phyloP scores from a whole-genome alignment of 2,888 invertebrate species.

The Sminthurides aquaticus region DNA sequence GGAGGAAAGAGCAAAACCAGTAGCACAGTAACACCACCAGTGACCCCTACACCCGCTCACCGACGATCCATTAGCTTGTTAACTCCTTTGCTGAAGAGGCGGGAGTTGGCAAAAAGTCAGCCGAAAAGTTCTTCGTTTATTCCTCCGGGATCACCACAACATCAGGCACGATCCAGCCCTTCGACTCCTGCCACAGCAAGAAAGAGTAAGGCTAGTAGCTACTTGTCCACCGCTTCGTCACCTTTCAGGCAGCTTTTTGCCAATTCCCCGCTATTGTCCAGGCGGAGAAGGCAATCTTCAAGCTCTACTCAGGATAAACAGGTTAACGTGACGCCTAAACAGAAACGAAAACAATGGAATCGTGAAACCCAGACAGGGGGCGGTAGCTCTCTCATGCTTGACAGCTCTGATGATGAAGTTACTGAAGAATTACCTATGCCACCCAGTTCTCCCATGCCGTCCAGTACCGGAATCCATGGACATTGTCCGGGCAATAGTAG shows the following conservation, averaged over 20 bases:
- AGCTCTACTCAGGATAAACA: background rate
- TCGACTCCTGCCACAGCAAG: conserved; percentile 61
- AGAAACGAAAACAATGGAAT: background rate
- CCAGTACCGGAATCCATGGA: background rate
- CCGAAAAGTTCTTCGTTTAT: conserved; percentile 36
- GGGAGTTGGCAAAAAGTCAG: conserved; percentile 33
- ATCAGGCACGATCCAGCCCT: conserved; percentile 69
- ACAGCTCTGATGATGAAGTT: conserved; percentile 46
- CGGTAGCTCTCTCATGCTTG: conserved; percentile 29
- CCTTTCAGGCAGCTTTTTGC: conserved; percentile 51
- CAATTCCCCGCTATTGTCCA: conserved; percentile 72
- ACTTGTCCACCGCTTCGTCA: conserved; percentile 48
- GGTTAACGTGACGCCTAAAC: background rate
- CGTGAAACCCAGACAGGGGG: background rate
- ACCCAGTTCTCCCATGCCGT: background rate
- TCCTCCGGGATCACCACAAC: conserved; percentile 41
- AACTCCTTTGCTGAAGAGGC: conserved; percentile 35
- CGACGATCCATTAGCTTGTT: conserved; percentile 36
- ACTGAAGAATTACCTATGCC: conserved; percentile 26
- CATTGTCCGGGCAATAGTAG: too few species aligned
- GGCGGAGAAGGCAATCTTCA: conserved; percentile 26
- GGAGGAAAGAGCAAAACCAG: background rate
- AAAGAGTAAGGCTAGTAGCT: conserved; percentile 62
- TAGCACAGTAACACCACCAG: conserved; percentile 13
- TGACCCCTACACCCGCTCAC: conserved; percentile 28